Evolutionary conservation across 2,888 invertebrate species (phyloP), one percentile per base, ranked within the genome.

Genomic region (Loripinus fragilis): DNA sequence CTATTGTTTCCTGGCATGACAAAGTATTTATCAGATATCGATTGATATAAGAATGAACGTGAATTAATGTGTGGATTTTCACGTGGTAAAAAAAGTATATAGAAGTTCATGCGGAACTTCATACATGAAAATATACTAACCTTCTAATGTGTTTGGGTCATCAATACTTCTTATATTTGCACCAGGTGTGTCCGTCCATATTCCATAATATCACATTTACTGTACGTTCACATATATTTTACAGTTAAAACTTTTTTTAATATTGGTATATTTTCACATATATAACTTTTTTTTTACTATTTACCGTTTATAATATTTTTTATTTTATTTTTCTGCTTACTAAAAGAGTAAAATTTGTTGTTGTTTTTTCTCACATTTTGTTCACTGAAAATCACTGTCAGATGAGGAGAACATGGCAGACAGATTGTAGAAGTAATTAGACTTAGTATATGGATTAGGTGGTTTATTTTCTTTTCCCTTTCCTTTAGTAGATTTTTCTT

Each of bases 301-400:
- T n/a, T n/a, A n/a, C n/a, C n/a, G n/a, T n/a, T n/a, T n/a, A n/a
- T n/a, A n/a, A n/a, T n/a, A n/a, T n/a, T n/a, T n/a, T n/a, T n/a
- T n/a, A n/a, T n/a, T n/a, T n/a, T n/a, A n/a, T n/a, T n/a, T n/a
- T n/a, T n/a, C n/a, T n/a, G n/a, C n/a, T n/a, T n/a, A n/a, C n/a
- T n/a, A n/a, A n/a, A n/a, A n/a, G n/a, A n/a, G n/a, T n/a, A n/a
- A n/a, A n/a, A n/a, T n/a, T n/a, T n/a, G n/a, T n/a, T n/a, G n/a
- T n/a, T n/a, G n/a, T n/a, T n/a, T n/a, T n/a, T n/a, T n/a, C n/a
- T n/a, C n/a, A n/a, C n/a, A n/a, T n/a, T n/a, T 25, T 25, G 23
- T 52, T 52, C 52, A 52, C 25, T 52, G 52, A 52, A 52, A 52
- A 52, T 52, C 52, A 52, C 23, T 25, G 25, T 52, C 25, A 5